These are phyloP conservation scores for Luffia ferchaultella DNA, from an alignment of 2,888 invertebrate genomes.

Conservation along the genomic window DNA sequence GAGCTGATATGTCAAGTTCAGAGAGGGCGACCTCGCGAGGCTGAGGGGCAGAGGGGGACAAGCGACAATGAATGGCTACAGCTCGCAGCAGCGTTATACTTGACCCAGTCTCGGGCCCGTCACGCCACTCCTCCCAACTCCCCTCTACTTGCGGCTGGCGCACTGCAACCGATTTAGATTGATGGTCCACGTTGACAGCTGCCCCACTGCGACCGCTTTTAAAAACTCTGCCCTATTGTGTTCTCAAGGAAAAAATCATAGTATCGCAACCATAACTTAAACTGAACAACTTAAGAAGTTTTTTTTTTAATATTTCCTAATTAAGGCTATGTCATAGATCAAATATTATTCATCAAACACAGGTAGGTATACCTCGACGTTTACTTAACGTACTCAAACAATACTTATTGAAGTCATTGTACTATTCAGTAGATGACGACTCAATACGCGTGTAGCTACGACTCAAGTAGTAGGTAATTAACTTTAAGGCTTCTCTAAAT, in stretches of 20 bases:
- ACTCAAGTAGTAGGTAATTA: neutral
- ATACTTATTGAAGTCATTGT: neutral
- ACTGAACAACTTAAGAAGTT: no score
- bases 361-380: neutral
- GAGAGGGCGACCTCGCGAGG: constrained; percentile 33
- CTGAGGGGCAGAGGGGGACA: constrained; percentile 19
- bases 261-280: no score
- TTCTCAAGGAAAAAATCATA: no score
- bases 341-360: neutral
- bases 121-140: constrained; percentile 20
- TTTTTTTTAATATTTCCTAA: no score
- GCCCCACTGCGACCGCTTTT: neutral
- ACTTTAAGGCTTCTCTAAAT: neutral
- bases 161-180: neutral
- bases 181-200: neutral
- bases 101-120: constrained; percentile 53
- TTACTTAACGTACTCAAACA: neutral
- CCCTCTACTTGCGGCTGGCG: neutral
- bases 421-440: neutral
- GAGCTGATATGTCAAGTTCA: constrained; percentile 57
- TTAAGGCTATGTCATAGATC: no score
- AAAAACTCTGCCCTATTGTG: neutral
- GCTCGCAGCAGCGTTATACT: constrained; percentile 59
- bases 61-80: constrained; percentile 55
- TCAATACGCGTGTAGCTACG: neutral